Percentiles rank a stretch among this genome's conserved stretches.
phyloP scores from a whole-genome alignment of 2,888 invertebrate species.

The Cyclophora albipunctata region DNA sequence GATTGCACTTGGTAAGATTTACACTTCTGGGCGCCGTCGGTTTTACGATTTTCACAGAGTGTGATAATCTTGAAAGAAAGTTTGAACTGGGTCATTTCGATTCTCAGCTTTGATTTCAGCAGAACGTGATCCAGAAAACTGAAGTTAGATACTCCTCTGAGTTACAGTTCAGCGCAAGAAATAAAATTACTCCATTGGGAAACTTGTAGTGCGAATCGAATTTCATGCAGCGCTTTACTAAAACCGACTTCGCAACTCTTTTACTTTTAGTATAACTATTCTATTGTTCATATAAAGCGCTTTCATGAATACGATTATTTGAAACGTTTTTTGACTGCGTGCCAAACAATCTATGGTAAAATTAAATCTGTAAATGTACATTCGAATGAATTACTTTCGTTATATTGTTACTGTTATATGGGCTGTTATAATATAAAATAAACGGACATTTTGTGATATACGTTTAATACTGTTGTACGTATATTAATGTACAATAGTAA shows the following conservation, averaged over 20 bases:
- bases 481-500: too few relatives aligned
- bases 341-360: slow-evolving; percentile 27
- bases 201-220: slow-evolving; percentile 31
- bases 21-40: slow-evolving; percentile 14
- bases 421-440: too few relatives aligned
- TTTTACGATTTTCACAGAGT: slow-evolving; percentile 23
- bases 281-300: slow-evolving; percentile 6
- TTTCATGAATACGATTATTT: slow-evolving; percentile 16
- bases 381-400: too few relatives aligned
- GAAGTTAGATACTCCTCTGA: slow-evolving; percentile 9
- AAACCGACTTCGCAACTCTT: slow-evolving; percentile 15
- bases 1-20: slow-evolving; percentile 13
- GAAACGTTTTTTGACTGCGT: slow-evolving; percentile 20
- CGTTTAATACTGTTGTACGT: too few relatives aligned
- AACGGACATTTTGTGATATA: too few relatives aligned
- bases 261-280: slow-evolving; percentile 10
- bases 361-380: slow-evolving; percentile 8
- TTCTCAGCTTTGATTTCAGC: slow-evolving; percentile 25
- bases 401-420: too few relatives aligned
- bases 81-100: slow-evolving; percentile 21
- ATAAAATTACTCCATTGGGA: slow-evolving; percentile 25
- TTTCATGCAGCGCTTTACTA: slow-evolving; percentile 29
- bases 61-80: slow-evolving; percentile 22
- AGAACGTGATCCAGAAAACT: slow-evolving; percentile 15
- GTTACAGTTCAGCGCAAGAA: slow-evolving; percentile 20